These are phyloP conservation scores for Apamea anceps DNA, from an alignment of 2,888 invertebrate species.

Conservation along the genomic window DNA sequence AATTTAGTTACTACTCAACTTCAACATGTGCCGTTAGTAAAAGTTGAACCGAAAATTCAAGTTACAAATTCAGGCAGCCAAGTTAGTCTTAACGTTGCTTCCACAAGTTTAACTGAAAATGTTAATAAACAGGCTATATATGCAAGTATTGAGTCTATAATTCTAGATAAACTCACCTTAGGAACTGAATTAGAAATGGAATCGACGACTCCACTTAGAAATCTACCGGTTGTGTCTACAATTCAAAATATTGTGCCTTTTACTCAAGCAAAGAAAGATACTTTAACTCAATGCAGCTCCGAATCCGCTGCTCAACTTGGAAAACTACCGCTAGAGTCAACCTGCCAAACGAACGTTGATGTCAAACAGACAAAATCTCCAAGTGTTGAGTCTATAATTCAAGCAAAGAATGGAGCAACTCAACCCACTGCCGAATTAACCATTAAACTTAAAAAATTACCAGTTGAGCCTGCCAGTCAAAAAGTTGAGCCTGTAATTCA, in stretches of 20 bases:
- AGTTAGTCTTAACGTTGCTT: neutral
- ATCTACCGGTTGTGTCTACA: conserved; percentile 11
- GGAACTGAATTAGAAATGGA: conserved; percentile 39
- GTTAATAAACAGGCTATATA: conserved; percentile 12
- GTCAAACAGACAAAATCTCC: conserved; percentile 5
- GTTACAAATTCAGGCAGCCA: neutral
- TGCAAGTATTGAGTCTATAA: conserved; percentile 29
- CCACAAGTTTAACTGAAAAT: neutral
- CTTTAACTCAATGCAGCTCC: neutral
- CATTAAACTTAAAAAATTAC: conserved; percentile 8
- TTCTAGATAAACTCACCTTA: conserved; percentile 44
- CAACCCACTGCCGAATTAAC: conserved; percentile 25
- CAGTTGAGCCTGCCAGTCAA: neutral
- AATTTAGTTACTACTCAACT: conserved; percentile 46
- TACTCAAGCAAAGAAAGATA: conserved; percentile 26
- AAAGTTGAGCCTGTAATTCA: conserved; percentile 26
- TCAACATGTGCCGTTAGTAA: conserved; percentile 19
- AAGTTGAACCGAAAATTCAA: conserved; percentile 29
- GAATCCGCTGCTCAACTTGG: conserved; percentile 10
- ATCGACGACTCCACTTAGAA: conserved; percentile 16
- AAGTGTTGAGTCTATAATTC: conserved; percentile 32
- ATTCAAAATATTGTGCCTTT: conserved; percentile 37
- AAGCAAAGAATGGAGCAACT: conserved; percentile 37
- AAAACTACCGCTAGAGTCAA: conserved; percentile 16
- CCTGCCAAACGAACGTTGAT: neutral